Evolutionary conservation across 2,797 vertebrate species (phyloP).

Genomic region (Acipenser transmontanus): DNA sequence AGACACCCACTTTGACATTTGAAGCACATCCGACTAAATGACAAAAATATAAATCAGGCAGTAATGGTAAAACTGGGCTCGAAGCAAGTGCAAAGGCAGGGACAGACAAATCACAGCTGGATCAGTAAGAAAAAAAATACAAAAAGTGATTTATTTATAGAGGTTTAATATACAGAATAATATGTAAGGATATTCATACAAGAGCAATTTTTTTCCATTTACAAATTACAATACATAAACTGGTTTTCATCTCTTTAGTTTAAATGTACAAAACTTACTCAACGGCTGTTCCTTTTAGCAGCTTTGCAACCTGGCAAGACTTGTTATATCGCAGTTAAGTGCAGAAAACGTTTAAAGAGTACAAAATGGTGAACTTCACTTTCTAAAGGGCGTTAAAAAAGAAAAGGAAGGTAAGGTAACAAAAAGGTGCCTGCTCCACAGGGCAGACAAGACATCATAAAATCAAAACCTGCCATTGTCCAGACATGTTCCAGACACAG

Average conservation of each 20-base stretch:
- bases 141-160: conserved; percentile 77
- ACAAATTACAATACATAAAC: conserved; percentile 76
- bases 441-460: conserved; percentile 64
- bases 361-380: conserved; percentile 48
- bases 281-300: conserved; percentile 70
- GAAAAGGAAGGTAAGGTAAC: conserved; percentile 29
- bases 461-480: conserved; percentile 47
- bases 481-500: conserved; percentile 57
- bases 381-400: conserved; percentile 54
- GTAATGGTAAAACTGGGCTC: not conserved
- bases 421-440: conserved; percentile 67
- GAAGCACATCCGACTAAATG: too few species aligned
- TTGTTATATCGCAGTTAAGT: conserved; percentile 61
- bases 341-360: conserved; percentile 55
- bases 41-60: not conserved
- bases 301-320: conserved; percentile 80
- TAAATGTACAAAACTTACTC: conserved; percentile 73
- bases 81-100: not conserved
- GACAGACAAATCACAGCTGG: not conserved
- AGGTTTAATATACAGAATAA: conserved; percentile 84
- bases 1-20: too few species aligned
- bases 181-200: conserved; percentile 75
- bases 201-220: conserved; percentile 74
- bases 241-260: conserved; percentile 62
- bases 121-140: conserved; percentile 52